Evolutionary conservation across 2,888 invertebrate genomes (phyloP).

Genomic region (Dicycla oo): DNA sequence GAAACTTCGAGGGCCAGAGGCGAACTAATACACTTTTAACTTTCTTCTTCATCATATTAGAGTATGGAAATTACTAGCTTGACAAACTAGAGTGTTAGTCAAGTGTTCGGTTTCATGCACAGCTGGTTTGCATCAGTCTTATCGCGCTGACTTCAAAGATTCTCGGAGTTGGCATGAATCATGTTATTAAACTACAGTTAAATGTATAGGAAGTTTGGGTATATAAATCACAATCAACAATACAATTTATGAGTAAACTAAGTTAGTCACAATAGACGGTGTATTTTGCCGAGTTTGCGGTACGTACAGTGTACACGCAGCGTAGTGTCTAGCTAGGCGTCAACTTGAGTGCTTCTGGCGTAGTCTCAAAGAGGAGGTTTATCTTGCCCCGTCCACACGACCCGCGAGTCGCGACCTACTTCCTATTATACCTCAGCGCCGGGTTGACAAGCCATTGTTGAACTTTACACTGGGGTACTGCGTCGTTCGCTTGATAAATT

Average conservation of each 20-base stretch:
- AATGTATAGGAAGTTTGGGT: conserved; percentile 28
- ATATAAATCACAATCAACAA: conserved; percentile 31
- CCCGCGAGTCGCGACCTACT: conserved; percentile 73
- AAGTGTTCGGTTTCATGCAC: conserved; percentile 23
- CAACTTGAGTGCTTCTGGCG: conserved; percentile 63
- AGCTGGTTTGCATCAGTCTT: conserved; percentile 12
- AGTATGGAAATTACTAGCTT: conserved; percentile 22
- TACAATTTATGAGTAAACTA: conserved; percentile 52
- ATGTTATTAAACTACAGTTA: conserved; percentile 25
- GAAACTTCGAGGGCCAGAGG: conserved; percentile 24
- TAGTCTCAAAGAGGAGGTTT: conserved; percentile 67
- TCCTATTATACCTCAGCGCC: conserved; percentile 69
- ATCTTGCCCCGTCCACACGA: conserved; percentile 69
- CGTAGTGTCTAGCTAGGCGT: conserved; percentile 63
- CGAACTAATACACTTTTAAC: conserved; percentile 26
- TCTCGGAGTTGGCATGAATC: conserved; percentile 42
- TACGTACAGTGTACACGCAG: conserved; percentile 25
- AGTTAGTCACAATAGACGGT: conserved; percentile 49
- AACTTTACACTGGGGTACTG: conserved; percentile 66
- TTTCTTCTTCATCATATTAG: conserved; percentile 12
- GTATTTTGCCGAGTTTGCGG: conserved; percentile 28
- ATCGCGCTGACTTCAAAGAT: conserved; percentile 21
- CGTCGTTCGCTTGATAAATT: conserved; percentile 57
- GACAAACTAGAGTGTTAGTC: conserved; percentile 13
- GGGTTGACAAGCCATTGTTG: conserved; percentile 72